Evolutionary conservation across 2,888 invertebrate species (phyloP).

Genomic region (Adela reaumurella): DNA sequence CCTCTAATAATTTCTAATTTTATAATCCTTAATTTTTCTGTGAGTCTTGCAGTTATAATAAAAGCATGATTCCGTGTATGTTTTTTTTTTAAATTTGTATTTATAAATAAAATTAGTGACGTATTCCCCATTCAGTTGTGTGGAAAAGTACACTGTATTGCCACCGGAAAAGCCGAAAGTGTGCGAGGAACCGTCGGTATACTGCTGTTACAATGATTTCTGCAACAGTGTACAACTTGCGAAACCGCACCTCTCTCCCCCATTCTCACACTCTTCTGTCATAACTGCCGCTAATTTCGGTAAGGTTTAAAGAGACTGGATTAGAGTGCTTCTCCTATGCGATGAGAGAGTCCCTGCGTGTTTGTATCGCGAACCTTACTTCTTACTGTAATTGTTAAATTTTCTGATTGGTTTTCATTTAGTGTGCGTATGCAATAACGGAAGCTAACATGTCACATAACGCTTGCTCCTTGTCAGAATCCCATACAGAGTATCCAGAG

Average conservation of each 20-base stretch:
- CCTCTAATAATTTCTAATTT: slow-evolving; percentile 1
- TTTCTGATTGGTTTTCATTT: not conserved
- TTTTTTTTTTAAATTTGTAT: too few relatives aligned
- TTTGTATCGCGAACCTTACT: too few relatives aligned
- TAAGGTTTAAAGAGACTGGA: too few relatives aligned
- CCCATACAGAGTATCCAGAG: too few relatives aligned
- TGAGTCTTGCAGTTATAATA: too few relatives aligned
- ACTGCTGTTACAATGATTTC: slow-evolving; percentile 44
- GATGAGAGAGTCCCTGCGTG: too few relatives aligned
- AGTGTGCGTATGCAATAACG: not conserved
- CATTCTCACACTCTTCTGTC: not conserved
- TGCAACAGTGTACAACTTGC: slow-evolving; percentile 24
- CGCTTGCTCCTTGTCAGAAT: too few relatives aligned
- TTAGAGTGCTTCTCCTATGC: too few relatives aligned
- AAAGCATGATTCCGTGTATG: too few relatives aligned
- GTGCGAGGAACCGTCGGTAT: slow-evolving; percentile 35
- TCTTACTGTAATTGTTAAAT: not conserved
- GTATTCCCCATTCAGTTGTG: slow-evolving; percentile 11
- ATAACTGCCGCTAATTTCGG: not conserved
- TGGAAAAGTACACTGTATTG: slow-evolving; percentile 50
- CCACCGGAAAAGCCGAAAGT: slow-evolving; percentile 49
- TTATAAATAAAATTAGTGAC: not conserved
- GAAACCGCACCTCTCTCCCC: not conserved
- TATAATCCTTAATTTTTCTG: not conserved
- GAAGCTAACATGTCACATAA: not conserved